A percentile compares a stretch with the other conserved stretches of the same genome.
Evolutionary conservation across 2,113 vertebrate genomes (phyloP).

Genomic region (Bolborhynchus lineola): DNA sequence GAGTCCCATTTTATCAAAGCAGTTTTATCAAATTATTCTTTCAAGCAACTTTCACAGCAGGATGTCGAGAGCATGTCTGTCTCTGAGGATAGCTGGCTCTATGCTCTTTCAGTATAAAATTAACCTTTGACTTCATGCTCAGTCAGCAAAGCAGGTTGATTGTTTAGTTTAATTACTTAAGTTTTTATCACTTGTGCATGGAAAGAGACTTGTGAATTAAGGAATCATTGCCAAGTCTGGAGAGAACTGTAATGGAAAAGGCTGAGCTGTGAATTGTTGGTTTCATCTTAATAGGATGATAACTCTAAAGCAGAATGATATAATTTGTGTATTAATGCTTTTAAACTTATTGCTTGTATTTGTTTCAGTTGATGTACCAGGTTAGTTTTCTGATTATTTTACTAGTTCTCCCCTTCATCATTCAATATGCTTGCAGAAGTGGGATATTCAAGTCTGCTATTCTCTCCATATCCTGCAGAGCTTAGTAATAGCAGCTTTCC

Average conservation of each 20-base stretch:
- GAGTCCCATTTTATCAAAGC: not conserved
- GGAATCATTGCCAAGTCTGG: not conserved
- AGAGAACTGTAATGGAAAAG: not conserved
- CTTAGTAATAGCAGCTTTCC: not conserved
- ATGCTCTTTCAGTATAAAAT: not conserved
- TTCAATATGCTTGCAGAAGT: not conserved
- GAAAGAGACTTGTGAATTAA: not conserved
- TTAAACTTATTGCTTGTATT: not conserved
- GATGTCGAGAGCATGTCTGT: not conserved
- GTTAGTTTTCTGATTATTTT: not conserved
- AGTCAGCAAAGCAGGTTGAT: not conserved
- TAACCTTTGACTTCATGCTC: conserved; percentile 9
- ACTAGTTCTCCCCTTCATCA: not conserved
- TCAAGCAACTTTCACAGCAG: not conserved
- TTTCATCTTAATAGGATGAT: not conserved
- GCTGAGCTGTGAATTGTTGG: not conserved
- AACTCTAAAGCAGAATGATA: not conserved
- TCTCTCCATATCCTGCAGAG: not conserved
- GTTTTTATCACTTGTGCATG: not conserved
- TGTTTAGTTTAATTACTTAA: not conserved
- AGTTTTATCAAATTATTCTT: not conserved
- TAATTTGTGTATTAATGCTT: not conserved
- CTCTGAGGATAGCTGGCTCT: not conserved
- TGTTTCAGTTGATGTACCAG: not conserved
- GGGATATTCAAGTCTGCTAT: not conserved